Evolutionary conservation across 2,797 vertebrate genomes (phyloP), one percentile per base, ranked within the genome.

Genomic region (Varecia variegata): DNA sequence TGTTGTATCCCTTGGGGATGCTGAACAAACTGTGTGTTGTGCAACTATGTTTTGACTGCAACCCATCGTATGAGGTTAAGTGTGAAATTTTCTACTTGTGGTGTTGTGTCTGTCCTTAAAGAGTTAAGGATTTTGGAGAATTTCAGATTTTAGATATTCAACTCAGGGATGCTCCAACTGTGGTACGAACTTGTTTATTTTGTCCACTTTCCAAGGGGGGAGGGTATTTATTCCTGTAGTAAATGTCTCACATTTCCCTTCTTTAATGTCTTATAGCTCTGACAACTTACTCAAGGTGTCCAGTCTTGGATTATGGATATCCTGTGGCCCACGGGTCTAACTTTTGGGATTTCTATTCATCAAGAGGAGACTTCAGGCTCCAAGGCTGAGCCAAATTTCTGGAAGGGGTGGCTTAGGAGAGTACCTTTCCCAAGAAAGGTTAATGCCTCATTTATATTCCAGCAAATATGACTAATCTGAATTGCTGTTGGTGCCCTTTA

Each of bases 321-420:
- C 13, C 7, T 35, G 3, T 15, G 7, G 40, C 17, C 38, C 17
- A 3, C 0, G 2, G 32, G 8, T 54, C 17, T n/a, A 2, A 18
- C 3, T 30, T 54, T 3, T n/a, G 27, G 2, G 9, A 2, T 45
- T 38, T 60, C 14, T 73, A 1, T n/a, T 38, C 32, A 12, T 71
- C 38, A 1, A 17, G 40, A 15, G 27, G 45, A 54, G n/a, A 45
- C 47, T 43, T 70, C 45, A 1, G 14, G 7, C 35, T 50, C 74
- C 7, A 1, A 7, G 1, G 7, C 52, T 38, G 25, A 47, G 32
- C 18, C 18, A 11, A 1, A 54, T 62, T 71, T 84, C 90, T 84
- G 79, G 38, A 89, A 18, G 65, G 2, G 10, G 38, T 65, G 73
- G 15, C 32, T 30, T 45, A 20, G 5, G 18, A 73, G 12, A 67